phyloP scores from a whole-genome alignment of 2,888 invertebrate genomes.

The Meganola albula region DNA sequence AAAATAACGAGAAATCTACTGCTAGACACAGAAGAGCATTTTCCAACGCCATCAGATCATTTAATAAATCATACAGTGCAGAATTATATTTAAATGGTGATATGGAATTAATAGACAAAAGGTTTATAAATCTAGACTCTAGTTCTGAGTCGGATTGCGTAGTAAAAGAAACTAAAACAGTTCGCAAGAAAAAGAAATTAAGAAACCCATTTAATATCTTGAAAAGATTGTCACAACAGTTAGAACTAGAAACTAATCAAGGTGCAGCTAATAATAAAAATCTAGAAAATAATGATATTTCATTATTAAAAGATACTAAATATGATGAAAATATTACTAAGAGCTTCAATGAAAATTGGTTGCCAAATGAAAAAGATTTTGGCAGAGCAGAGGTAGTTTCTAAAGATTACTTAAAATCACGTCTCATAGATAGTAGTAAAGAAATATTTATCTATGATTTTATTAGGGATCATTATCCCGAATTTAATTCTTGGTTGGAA shows the following conservation, averaged over 20 bases:
- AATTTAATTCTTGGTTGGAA: slow-evolving; percentile 51
- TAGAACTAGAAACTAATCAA: slow-evolving; percentile 14
- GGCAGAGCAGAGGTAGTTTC: slow-evolving; percentile 49
- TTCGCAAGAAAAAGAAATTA: slow-evolving; percentile 39
- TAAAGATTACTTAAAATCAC: slow-evolving; percentile 23
- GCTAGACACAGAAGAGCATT: slow-evolving; percentile 52
- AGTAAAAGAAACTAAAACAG: slow-evolving; percentile 31
- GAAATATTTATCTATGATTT: slow-evolving; percentile 49
- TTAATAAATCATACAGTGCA: slow-evolving; percentile 54
- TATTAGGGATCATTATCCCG: slow-evolving; percentile 34
- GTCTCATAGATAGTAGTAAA: slow-evolving; percentile 34
- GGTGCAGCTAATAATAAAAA: slow-evolving; percentile 4
- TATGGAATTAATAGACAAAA: slow-evolving; percentile 46
- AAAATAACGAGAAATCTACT: slow-evolving; percentile 36
- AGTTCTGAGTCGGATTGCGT: slow-evolving; percentile 56
- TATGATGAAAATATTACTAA: slow-evolving; percentile 28
- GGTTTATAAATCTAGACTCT: slow-evolving; percentile 46
- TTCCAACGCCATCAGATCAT: slow-evolving; percentile 52
- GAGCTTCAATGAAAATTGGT: slow-evolving; percentile 43
- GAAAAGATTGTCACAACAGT: slow-evolving; percentile 40
- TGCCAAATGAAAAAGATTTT: slow-evolving; percentile 51
- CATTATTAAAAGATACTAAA: slow-evolving; percentile 11
- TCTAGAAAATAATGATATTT: slow-evolving; percentile 2
- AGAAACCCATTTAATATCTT: slow-evolving; percentile 61
- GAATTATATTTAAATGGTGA: slow-evolving; percentile 48